Percentiles rank a stretch among this genome's conserved stretches.
These are phyloP conservation scores for Oasisia sp. DNA, from an alignment of 2,888 invertebrate species.

Conservation along the genomic window DNA sequence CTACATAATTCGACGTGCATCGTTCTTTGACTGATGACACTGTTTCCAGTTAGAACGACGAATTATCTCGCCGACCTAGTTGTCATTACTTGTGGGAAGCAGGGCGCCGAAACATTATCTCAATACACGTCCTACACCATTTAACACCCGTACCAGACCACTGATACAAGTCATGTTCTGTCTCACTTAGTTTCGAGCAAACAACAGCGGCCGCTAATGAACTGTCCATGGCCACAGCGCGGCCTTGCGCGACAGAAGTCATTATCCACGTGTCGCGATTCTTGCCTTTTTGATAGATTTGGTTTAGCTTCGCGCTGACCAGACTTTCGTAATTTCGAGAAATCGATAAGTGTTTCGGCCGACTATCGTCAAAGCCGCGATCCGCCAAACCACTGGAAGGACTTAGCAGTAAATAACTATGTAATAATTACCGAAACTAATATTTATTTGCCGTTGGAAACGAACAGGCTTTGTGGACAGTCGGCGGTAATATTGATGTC, in stretches of 20 bases:
- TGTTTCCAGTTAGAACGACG: neutral
- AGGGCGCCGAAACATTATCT: neutral
- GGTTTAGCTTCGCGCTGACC: neutral
- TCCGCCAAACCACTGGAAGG: neutral
- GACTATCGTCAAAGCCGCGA: neutral
- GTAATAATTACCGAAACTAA: neutral
- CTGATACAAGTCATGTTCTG: neutral
- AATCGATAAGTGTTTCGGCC: neutral
- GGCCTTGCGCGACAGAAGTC: neutral
- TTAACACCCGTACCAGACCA: neutral
- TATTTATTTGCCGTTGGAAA: neutral
- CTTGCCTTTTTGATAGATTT: neutral
- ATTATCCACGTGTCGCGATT: neutral
- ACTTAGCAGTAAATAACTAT: neutral
- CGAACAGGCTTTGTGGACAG: neutral
- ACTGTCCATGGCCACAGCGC: neutral
- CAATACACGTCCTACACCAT: neutral
- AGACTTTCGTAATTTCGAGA: neutral
- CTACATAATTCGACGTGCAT: neutral
- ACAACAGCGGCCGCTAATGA: neutral
- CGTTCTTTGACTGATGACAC: too few relatives aligned
- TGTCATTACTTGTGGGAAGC: neutral
- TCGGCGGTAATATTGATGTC: neutral
- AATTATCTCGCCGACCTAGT: neutral
- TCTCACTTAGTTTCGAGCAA: neutral